phyloP scores from a whole-genome alignment of 2,113 vertebrate species.

The Festucalex cinctus region DNA sequence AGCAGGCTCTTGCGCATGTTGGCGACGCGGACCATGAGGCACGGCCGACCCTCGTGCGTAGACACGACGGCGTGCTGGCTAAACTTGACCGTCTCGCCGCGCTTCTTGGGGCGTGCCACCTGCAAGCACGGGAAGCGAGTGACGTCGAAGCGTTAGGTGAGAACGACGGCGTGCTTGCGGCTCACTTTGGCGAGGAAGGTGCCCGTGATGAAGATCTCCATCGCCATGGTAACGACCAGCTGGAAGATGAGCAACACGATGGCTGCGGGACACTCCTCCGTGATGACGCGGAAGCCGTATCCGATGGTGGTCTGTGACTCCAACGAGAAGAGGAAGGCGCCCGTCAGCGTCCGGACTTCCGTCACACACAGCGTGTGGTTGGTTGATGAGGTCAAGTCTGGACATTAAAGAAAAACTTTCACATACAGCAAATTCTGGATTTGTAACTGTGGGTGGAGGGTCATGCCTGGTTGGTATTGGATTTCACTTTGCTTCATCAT shows the following conservation, averaged over 20 bases:
- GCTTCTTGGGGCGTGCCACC: slow-evolving; percentile 92
- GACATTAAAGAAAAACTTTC: too few relatives aligned
- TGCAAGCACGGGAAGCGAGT: slow-evolving; percentile 12
- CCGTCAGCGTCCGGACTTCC: slow-evolving; percentile 93
- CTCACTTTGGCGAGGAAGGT: slow-evolving; percentile 90
- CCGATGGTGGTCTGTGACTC: slow-evolving; percentile 98
- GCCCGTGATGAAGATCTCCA: slow-evolving; percentile 98
- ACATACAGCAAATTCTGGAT: too few relatives aligned
- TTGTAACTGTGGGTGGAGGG: too few relatives aligned
- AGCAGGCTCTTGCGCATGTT: slow-evolving; percentile 95
- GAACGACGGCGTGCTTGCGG: too few relatives aligned
- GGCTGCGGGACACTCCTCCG: slow-evolving; percentile 90
- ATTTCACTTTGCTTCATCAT: too few relatives aligned
- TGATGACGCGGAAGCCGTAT: slow-evolving; percentile 96
- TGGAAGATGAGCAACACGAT: slow-evolving; percentile 92
- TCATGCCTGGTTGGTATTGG: too few relatives aligned
- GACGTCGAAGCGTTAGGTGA: background rate
- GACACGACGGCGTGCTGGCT: slow-evolving; percentile 90
- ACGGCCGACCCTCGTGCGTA: slow-evolving; percentile 82
- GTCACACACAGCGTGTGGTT: slow-evolving; percentile 97
- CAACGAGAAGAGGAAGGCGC: slow-evolving; percentile 94
- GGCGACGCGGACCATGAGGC: slow-evolving; percentile 93
- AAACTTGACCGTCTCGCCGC: slow-evolving; percentile 93
- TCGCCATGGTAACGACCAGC: slow-evolving; percentile 93
- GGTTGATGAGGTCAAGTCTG: slow-evolving; percentile 80